These are phyloP conservation scores for Aethina tumida DNA, from an alignment of 1,140 invertebrate species.

Conservation along the genomic window DNA sequence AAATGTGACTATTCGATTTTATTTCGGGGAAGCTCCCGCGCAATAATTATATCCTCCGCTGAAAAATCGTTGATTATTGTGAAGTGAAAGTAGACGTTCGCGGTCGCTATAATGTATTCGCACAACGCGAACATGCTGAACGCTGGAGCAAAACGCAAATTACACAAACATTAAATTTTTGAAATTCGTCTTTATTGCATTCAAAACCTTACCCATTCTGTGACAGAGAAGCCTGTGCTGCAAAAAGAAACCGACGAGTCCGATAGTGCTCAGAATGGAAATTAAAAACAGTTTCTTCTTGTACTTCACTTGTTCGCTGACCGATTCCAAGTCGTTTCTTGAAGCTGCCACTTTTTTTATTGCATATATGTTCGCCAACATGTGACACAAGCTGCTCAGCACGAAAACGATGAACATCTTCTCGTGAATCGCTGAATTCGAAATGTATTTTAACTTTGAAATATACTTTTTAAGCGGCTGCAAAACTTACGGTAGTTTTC, in stretches of 20 bases:
- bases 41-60: constrained; percentile 64
- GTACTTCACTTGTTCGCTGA: constrained; percentile 41
- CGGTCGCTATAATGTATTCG: constrained; percentile 81
- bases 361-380: constrained; percentile 57
- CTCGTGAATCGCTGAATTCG: constrained; percentile 71
- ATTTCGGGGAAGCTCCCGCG: no score
- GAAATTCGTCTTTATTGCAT: neutral
- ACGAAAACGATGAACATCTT: constrained; percentile 90
- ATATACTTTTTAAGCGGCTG: constrained; percentile 4
- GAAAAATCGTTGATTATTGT: constrained; percentile 80
- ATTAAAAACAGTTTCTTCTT: constrained; percentile 66
- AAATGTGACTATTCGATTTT: constrained; percentile 17
- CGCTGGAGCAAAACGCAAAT: constrained; percentile 46
- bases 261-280: constrained; percentile 67
- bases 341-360: constrained; percentile 29
- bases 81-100: constrained; percentile 86
- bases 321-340: constrained; percentile 27
- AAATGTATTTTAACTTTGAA: constrained; percentile 2
- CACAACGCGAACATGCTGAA: constrained; percentile 90
- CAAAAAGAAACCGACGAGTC: constrained; percentile 75
- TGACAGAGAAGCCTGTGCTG: constrained; percentile 80
- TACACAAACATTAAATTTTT: neutral
- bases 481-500: constrained; percentile 85
- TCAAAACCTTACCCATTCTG: constrained; percentile 65
- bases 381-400: constrained; percentile 75